Base-by-base conservation (phyloP, 1,140 invertebrate species). In the Ceratina japonica region DNA sequence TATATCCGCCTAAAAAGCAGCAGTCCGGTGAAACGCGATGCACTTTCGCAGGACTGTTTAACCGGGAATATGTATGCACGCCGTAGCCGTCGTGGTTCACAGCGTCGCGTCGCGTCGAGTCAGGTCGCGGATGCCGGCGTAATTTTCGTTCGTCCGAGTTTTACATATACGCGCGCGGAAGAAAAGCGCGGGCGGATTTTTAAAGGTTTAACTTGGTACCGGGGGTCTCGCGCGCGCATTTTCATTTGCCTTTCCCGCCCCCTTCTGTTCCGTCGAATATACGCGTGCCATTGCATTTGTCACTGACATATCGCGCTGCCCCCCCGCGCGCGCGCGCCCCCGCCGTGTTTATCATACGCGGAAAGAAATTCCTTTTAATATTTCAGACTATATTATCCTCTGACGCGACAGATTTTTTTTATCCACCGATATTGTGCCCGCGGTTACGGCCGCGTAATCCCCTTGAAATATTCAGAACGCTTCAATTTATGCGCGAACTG, bases 151-250 rank as follows among this genome's bases (percentile, higher is more conserved):
- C n/a, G n/a, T n/a, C n/a, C n/a, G n/a, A n/a, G n/a, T n/a, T n/a
- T n/a, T n/a, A n/a, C n/a, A n/a, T n/a, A n/a, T n/a, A n/a, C n/a
- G n/a, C n/a, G n/a, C n/a, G 54, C 75, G 66, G 65, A 49, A 37
- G 22, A 22, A 54, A 52, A 51, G 58, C 27, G 58, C 56, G 65
- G 66, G 18, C 58, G 52, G 71, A 77, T 77, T 71, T 77, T 69
- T 70, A 22, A 70, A 71, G 66, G 66, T 69, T 54, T 70, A 37
- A 71, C 66, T 71, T 70, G 27, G 66, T 62, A 71, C 37, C 8
- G 4, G 0, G n/a, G n/a, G n/a, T n/a, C n/a, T n/a, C 3, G 22
- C 74, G 24, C 58, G 44, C 44, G 44, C 22, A 24, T 20, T 70
- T 77, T 71, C 66, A 61, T 77, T 70, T 72, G 66, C 24, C 37